Conservation (phyloP, 2,113 vertebrate genomes). For the Murina feae region DNA sequence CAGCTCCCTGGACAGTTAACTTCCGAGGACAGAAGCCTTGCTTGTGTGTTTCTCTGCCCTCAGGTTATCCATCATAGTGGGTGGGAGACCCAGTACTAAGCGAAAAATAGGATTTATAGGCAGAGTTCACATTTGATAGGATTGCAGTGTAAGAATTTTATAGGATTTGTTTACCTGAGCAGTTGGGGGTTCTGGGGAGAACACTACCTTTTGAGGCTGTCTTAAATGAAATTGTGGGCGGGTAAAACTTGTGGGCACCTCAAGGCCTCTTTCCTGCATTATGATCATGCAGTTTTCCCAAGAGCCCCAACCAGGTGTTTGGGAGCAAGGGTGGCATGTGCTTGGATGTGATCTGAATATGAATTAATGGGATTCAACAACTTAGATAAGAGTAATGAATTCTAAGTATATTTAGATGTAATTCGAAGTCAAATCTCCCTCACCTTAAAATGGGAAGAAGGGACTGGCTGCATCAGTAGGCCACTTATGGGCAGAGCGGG, state of each 20-base stretch:
- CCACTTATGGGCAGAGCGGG: neutral
- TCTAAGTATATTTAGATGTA: slow-evolving; percentile 28
- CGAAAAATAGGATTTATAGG: neutral
- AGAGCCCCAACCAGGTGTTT: slow-evolving; percentile 51
- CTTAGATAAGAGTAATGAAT: slow-evolving; percentile 37
- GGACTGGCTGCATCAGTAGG: neutral
- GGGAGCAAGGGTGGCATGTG: neutral
- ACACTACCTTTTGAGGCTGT: neutral
- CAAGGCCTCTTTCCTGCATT: neutral
- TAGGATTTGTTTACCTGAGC: neutral
- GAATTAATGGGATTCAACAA: slow-evolving; percentile 52
- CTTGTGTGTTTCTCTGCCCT: neutral
- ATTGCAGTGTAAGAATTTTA: rapidly evolving
- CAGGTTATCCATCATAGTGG: neutral
- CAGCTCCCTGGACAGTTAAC: neutral
- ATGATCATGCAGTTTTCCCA: slow-evolving; percentile 26
- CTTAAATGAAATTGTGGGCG: neutral
- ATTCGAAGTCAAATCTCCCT: neutral
- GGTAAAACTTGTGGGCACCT: neutral
- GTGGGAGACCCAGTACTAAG: neutral
- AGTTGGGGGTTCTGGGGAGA: neutral
- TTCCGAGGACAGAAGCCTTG: neutral
- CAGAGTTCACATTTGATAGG: no score
- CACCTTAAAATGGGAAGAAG: neutral
- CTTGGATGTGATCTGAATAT: neutral